Percentiles rank a stretch among this genome's conserved stretches.
Conservation (phyloP, 2,113 vertebrate species). For the Grallaria varia region DNA sequence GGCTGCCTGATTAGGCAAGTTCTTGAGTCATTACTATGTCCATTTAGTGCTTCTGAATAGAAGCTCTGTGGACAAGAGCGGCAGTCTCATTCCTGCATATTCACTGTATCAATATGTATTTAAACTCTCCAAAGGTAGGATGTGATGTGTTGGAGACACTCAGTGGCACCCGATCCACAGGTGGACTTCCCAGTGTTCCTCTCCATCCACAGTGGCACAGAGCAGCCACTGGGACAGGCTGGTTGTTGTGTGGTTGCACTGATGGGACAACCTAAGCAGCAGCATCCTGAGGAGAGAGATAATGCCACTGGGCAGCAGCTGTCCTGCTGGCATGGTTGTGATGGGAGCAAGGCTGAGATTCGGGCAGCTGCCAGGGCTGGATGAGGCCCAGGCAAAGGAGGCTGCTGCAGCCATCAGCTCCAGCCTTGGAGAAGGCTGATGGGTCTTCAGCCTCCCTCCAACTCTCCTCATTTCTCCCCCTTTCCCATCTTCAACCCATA, state of each 20-base stretch:
- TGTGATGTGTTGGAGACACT: background rate
- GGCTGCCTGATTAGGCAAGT: background rate
- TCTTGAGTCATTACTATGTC: background rate
- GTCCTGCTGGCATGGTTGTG: background rate
- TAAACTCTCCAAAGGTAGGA: background rate
- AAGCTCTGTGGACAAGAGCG: background rate
- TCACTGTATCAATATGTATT: background rate
- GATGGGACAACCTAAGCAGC: background rate
- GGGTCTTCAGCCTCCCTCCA: background rate
- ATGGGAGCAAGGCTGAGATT: background rate
- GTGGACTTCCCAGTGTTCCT: background rate
- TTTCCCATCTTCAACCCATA: background rate
- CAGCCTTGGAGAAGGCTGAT: background rate
- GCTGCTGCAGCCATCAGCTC: background rate
- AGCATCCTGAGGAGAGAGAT: background rate
- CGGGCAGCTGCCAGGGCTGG: background rate
- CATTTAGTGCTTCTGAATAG: background rate
- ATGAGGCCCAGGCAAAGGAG: background rate
- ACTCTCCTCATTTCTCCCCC: background rate
- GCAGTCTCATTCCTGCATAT: background rate
- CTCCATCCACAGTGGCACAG: accelerated
- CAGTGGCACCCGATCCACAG: background rate
- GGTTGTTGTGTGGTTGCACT: accelerated
- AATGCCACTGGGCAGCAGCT: background rate
- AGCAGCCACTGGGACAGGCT: background rate